Conservation (phyloP, 2,113 vertebrate genomes). For the Rissa tridactyla region DNA sequence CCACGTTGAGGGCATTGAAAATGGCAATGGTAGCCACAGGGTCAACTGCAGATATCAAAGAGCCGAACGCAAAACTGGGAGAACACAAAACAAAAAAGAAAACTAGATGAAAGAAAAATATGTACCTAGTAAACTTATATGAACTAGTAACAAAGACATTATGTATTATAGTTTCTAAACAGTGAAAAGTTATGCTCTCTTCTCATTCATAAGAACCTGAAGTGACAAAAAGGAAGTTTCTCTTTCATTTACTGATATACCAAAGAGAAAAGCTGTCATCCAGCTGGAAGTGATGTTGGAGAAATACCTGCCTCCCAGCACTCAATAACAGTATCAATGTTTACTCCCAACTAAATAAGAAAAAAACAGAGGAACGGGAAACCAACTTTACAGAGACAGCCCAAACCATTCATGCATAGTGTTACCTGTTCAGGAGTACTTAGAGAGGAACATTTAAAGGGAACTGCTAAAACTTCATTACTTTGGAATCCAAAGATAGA, state of each 20-base stretch:
- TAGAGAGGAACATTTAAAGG: background rate
- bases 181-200: background rate
- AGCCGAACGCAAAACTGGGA: slow-evolving; percentile 94
- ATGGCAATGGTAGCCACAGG: slow-evolving; percentile 98
- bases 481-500: background rate
- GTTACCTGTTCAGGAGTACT: background rate
- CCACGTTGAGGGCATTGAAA: slow-evolving; percentile 97
- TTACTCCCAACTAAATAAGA: background rate
- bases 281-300: background rate
- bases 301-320: background rate
- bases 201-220: background rate
- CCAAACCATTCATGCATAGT: background rate
- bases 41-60: slow-evolving; percentile 97
- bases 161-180: background rate
- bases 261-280: background rate
- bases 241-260: background rate
- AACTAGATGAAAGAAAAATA: background rate
- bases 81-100: slow-evolving; percentile 10
- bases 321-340: background rate
- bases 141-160: background rate
- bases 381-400: background rate
- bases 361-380: background rate
- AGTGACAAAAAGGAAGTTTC: background rate
- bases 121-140: background rate
- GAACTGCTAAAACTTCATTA: background rate